A percentile compares a stretch with the other conserved stretches of the same genome.
Conservation (phyloP, 2,797 vertebrate species). For the Hemibagrus guttatus region DNA sequence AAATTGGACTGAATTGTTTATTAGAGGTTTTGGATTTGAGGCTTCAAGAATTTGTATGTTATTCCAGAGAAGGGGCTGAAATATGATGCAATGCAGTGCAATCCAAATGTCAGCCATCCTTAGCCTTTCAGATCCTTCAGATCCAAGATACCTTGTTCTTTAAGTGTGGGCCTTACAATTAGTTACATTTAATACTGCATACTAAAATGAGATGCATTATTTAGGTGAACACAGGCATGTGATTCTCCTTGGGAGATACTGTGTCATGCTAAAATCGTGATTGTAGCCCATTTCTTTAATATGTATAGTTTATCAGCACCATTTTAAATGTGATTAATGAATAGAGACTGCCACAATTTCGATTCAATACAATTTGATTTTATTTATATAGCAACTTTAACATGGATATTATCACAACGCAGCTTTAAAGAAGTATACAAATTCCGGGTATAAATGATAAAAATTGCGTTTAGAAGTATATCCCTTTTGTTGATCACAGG, state of each 20-base stretch:
- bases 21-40: too few species aligned
- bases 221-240: too few species aligned
- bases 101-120: background rate
- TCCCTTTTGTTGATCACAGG: background rate
- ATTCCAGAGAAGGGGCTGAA: background rate
- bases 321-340: background rate
- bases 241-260: background rate
- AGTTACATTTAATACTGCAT: background rate
- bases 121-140: background rate
- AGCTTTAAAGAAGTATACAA: background rate
- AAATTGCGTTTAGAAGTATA: background rate
- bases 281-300: background rate
- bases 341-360: background rate
- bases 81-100: background rate
- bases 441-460: too few species aligned
- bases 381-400: background rate
- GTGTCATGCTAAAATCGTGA: background rate
- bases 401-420: background rate
- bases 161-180: background rate
- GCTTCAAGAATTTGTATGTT: background rate
- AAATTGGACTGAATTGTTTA: background rate
- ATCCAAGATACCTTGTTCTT: background rate
- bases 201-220: background rate
- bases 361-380: background rate
- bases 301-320: background rate